Percentiles rank a stretch among this genome's conserved stretches.
phyloP scores from a whole-genome alignment of 35 echinoderm and acorn worm genomes.

The Amphiura filiformis region DNA sequence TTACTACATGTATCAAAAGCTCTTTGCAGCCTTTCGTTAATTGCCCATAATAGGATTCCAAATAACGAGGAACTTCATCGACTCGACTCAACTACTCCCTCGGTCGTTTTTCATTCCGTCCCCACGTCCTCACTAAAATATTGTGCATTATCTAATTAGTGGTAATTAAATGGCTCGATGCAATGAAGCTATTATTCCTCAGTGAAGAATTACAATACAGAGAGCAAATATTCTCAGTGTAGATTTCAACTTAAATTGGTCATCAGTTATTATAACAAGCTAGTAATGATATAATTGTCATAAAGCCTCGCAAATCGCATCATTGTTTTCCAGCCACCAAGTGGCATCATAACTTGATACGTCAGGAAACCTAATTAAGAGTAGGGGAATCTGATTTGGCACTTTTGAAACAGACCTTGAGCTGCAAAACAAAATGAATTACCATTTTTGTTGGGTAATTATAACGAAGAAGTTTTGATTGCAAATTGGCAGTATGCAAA shows the following conservation, averaged over 20 bases:
- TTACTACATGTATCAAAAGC: background rate
- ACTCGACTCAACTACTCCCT: conserved; percentile 3
- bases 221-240: background rate
- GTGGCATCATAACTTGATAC: background rate
- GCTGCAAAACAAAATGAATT: background rate
- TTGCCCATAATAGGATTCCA: background rate
- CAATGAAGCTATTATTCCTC: background rate
- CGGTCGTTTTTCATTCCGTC: background rate
- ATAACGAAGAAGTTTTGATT: background rate
- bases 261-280: background rate
- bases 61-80: background rate
- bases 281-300: background rate
- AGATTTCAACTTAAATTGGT: background rate
- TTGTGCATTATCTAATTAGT: conserved; percentile 1
- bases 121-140: background rate
- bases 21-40: background rate
- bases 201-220: background rate
- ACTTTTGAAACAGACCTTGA: background rate
- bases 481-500: no score
- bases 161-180: background rate
- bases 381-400: background rate
- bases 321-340: background rate
- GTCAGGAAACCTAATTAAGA: background rate
- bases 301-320: background rate
- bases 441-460: background rate